Conservation (phyloP, 2,888 invertebrate species). For the Adelognathus sp. region DNA sequence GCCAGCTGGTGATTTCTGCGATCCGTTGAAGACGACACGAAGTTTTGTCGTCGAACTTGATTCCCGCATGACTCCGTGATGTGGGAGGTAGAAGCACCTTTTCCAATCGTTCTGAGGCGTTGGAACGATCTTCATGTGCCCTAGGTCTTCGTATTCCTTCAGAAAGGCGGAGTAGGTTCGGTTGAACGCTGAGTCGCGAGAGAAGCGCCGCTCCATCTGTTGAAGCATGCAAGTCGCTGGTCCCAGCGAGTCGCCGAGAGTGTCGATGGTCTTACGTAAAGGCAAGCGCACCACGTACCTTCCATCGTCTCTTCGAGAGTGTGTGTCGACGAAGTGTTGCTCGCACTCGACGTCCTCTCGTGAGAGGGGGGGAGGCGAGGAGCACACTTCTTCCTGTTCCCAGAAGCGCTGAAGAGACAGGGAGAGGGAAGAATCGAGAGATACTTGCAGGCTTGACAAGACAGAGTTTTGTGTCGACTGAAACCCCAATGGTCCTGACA, state of each 20-base stretch:
- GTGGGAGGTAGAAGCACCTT: slow-evolving; percentile 44
- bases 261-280: neutral
- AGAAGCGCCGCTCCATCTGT: slow-evolving; percentile 5
- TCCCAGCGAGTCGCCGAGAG: neutral
- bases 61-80: slow-evolving; percentile 72
- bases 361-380: neutral
- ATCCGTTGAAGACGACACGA: slow-evolving; percentile 74
- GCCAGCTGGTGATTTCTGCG: too few relatives aligned
- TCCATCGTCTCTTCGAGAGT: slow-evolving; percentile 32
- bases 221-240: slow-evolving; percentile 11
- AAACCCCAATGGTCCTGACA: slow-evolving; percentile 2
- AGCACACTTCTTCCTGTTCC: slow-evolving; percentile 36
- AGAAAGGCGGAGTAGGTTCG: slow-evolving; percentile 30
- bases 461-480: neutral
- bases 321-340: slow-evolving; percentile 41
- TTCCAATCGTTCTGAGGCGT: too few relatives aligned
- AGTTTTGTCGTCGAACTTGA: slow-evolving; percentile 71
- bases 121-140: slow-evolving; percentile 16
- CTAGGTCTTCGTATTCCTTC: slow-evolving; percentile 5
- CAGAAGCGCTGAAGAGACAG: slow-evolving; percentile 34
- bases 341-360: slow-evolving; percentile 41
- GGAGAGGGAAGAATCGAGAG: slow-evolving; percentile 5
- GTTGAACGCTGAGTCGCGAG: neutral
- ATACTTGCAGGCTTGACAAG: neutral
- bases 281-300: slow-evolving; percentile 47